Base-by-base conservation (phyloP, 2,797 vertebrate genomes). In the Leuciscus waleckii region DNA sequence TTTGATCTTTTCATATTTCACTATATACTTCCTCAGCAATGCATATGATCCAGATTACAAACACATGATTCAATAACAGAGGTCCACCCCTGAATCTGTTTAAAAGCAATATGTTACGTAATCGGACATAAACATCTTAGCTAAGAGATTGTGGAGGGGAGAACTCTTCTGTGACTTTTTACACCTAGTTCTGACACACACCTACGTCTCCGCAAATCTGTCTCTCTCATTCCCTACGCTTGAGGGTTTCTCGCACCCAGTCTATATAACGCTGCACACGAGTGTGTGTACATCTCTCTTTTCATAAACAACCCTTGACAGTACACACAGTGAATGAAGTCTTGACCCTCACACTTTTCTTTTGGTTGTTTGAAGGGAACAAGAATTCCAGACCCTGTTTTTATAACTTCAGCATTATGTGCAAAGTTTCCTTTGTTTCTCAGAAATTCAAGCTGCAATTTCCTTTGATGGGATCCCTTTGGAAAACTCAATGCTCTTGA, bases 161-260 rank as follows among this genome's bases (percentile, higher is more conserved):
- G 58, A 37, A 79, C 37, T 68, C 68, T 39, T 85, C 79, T 77
- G 26, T 71, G 75, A 69, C 37, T 41, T 76, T 85, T 75, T 78
- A 75, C 71, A 51, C 56, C 37, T 77, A 58, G 21, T 41, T 77
- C 75, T 41, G 10, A 58, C 7, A 78, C 56, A 63, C 74, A 49
- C 46, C 74, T 58, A 58, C 56, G 1, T 5, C 56, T 41, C 13
- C 7, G 61, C 78, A 79, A 49, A 79, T 21, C 78, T 14, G 39
- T 8, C 46, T 46, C 29, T 14, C 70, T 19, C 41, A 19, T 83
- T 51, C 46, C 10, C 71, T 9, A 32, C 4, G 9, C 56, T 39
- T 13, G 16, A 68, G 74, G 16, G 21, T 26, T 77, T 67, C 35
- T 75, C 29, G 1, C 16, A 39, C 26, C 19, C 54, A 7, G 26